Base-by-base conservation (phyloP, 2,888 invertebrate genomes). In the Tetranychus truncatus region DNA sequence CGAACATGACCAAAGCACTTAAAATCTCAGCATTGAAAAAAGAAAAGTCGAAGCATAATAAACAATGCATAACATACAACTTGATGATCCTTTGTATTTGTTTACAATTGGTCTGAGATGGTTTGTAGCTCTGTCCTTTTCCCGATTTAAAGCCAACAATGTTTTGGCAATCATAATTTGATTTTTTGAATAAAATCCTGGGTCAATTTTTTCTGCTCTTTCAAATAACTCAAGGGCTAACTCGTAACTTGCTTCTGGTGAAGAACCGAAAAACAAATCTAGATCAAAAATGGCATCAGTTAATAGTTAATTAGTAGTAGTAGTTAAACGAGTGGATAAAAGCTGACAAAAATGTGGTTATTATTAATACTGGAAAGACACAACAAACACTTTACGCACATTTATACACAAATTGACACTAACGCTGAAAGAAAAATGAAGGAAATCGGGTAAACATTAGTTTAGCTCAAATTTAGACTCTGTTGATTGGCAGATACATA, bases 131-230 rank as follows among this genome's bases (percentile, higher is more conserved):
- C 45, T 45, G 6, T 45, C 73, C 11, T 45, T 67, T 45, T 76
- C 75, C 9, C 71, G 45, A 21, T 73, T 75, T 5, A 76, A 45
- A 7, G 74, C 75, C 20, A 76, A 18, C 46, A 76, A 74, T 24
- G 76, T 76, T 44, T 76, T 76, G 18, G 76, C 75, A 7, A 76
- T 45, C 69, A 76, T 67, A 18, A 76, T 34, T 66, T 73, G 24
- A 34, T 76, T 76, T 21, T 76, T 75, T 46, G 76, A 75, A 65
- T 76, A 76, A 69, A 76, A 76, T 11, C 67, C 75, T 45, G 45
- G 65, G 7, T 75, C 71, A 44, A 76, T 44, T 21, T 75, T 55
- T 67, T 76, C 76, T 7, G 76, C 76, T 66, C 73, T 75, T 73
- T 75, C 65, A 18, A 76, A 75, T 20, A 72, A 46, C 18, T 76